Base-by-base conservation (phyloP, 2,888 invertebrate genomes). In the Oxycera nigricornis region DNA sequence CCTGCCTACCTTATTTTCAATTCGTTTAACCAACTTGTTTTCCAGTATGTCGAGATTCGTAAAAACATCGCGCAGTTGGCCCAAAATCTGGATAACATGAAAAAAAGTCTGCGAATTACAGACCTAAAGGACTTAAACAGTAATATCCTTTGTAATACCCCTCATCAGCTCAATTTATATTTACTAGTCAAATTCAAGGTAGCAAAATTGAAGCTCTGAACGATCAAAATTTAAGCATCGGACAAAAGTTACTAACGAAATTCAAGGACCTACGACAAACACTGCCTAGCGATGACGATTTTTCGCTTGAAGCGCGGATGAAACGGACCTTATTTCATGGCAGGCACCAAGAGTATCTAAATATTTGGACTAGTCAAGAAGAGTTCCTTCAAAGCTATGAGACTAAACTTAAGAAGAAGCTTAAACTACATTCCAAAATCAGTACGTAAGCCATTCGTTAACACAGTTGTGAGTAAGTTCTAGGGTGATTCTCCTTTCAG, bases 271-370 rank as follows among this genome's bases (percentile, higher is more conserved):
- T 85, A 74, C 83, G 85, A 78, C 78, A 80, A 1, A 81, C 83
- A 74, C 79, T 84, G 41, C 84, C 85, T 7, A 76, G 79, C 2
- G 82, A 83, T 24, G 82, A 82, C 35, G 84, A 85, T 73, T 84
- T 82, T 74, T 80, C 80, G 28, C 77, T 84, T 22, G 83, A 84
- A 79, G 83, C 85, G n/a, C 80, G 85, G 74, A 85, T 85, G 81
- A 84, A 83, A 73, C 81, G 85, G 20, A 83, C 84, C 0, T 77
- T 85, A 1, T 85, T 84, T 76, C 84, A 85, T 76, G 84, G 84
- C 7, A 80, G 84, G 1, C 82, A 85, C 73, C 84, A 85, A 78
- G 83, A 82, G 22, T 85, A 83, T 39, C 81, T 84, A 17, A 82
- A 83, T 79, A 81, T 84, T 6, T 86, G 85, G 84, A 81, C 81